Evolutionary conservation across 92 coral and sea anemone genomes (phyloP).

Genomic region (Zoanthus gigantus): DNA sequence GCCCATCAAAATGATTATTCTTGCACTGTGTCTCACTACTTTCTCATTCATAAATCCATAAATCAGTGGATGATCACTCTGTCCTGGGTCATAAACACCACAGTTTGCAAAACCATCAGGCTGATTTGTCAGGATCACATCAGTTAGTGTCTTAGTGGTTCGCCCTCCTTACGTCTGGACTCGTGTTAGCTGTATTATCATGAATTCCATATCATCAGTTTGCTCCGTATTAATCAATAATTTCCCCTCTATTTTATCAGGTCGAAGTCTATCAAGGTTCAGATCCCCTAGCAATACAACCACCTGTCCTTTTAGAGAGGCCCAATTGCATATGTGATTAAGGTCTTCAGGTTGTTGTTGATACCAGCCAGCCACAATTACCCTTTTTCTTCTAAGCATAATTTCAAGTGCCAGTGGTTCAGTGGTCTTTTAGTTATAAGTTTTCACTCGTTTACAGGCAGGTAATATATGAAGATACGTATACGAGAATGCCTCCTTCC

Average conservation of each 20-base stretch:
- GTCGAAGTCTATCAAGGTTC: slow-evolving; percentile 57
- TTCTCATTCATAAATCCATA: slow-evolving; percentile 61
- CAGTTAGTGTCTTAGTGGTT: slow-evolving; percentile 56
- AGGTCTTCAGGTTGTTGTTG: slow-evolving; percentile 55
- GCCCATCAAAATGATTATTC: slow-evolving; percentile 40
- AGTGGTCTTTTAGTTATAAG: slow-evolving; percentile 39
- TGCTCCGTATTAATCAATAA: slow-evolving; percentile 57
- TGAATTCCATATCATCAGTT: slow-evolving; percentile 45
- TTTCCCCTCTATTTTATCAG: slow-evolving; percentile 56
- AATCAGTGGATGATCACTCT: slow-evolving; percentile 68
- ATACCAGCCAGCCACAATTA: slow-evolving; percentile 46
- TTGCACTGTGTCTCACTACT: slow-evolving; percentile 25
- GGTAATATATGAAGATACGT: slow-evolving; percentile 14
- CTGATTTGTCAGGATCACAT: slow-evolving; percentile 64
- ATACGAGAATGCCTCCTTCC: slow-evolving; percentile 42
- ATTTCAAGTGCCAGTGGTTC: slow-evolving; percentile 53
- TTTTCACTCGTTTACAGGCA: slow-evolving; percentile 49
- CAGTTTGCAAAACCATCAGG: slow-evolving; percentile 51
- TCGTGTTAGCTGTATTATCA: slow-evolving; percentile 60
- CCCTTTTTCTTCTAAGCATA: slow-evolving; percentile 15
- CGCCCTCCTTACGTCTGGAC: slow-evolving; percentile 37
- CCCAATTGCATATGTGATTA: slow-evolving; percentile 60
- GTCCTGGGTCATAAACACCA: slow-evolving; percentile 57
- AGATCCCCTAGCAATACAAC: slow-evolving; percentile 54
- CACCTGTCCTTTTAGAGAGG: slow-evolving; percentile 22